phyloP scores from a whole-genome alignment of 2,888 invertebrate species.

The Lycia hirtaria region DNA sequence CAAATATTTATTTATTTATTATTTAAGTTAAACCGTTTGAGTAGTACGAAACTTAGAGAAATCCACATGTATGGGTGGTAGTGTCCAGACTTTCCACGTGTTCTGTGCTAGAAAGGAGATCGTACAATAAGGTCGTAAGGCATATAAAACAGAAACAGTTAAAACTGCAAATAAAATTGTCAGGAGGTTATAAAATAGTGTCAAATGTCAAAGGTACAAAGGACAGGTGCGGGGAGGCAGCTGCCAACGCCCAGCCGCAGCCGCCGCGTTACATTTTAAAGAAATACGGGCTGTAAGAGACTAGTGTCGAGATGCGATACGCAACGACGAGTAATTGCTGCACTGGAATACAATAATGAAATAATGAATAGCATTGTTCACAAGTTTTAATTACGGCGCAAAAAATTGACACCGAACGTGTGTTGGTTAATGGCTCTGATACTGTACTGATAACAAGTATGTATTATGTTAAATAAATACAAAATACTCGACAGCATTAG shows the following conservation, averaged over 20 bases:
- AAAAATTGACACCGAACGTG: slow-evolving; percentile 9
- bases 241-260: slow-evolving; percentile 51
- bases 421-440: background rate
- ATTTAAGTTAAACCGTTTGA: too few relatives aligned
- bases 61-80: too few relatives aligned
- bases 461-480: background rate
- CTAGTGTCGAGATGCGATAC: slow-evolving; percentile 42
- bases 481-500: too few relatives aligned
- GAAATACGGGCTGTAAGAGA: slow-evolving; percentile 49
- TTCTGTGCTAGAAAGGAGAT: too few relatives aligned
- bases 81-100: too few relatives aligned
- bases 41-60: too few relatives aligned
- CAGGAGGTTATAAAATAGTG: slow-evolving; percentile 44
- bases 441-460: too few relatives aligned
- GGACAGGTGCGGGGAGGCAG: slow-evolving; percentile 57
- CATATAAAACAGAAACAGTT: slow-evolving; percentile 2
- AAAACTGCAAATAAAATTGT: slow-evolving; percentile 41
- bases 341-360: slow-evolving; percentile 26
- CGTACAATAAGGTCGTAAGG: too few relatives aligned
- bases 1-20: too few relatives aligned
- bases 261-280: slow-evolving; percentile 47
- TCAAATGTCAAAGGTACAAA: slow-evolving; percentile 77
- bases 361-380: slow-evolving; percentile 10
- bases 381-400: slow-evolving; percentile 11
- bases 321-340: slow-evolving; percentile 27